phyloP scores from a whole-genome alignment of 2,888 invertebrate genomes.

The Pandemis cinnamomeana region DNA sequence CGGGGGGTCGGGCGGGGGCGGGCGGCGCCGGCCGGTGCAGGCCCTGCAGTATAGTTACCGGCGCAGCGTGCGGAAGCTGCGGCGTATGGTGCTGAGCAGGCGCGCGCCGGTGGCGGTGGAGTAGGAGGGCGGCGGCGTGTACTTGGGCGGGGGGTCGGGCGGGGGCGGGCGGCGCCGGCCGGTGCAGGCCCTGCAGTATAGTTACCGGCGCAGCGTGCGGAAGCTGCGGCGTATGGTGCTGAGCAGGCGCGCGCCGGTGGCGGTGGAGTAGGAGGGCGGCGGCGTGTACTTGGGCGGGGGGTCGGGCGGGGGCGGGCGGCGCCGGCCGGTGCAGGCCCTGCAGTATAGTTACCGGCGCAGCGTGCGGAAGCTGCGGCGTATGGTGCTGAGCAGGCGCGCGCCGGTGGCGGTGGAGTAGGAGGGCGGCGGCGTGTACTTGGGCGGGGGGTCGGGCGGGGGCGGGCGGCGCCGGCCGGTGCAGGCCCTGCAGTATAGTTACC shows the following conservation, averaged over 20 bases:
- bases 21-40: no score
- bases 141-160: constrained; percentile 97
- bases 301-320: no score
- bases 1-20: no score
- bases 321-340: no score
- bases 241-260: constrained; percentile 93
- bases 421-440: constrained; percentile 97
- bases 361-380: constrained; percentile 91
- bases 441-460: no score
- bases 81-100: constrained; percentile 90
- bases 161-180: no score
- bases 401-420: constrained; percentile 97
- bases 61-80: constrained; percentile 89
- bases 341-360: constrained; percentile 68
- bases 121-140: constrained; percentile 96
- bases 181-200: no score
- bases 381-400: constrained; percentile 90
- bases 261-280: constrained; percentile 96
- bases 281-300: constrained; percentile 97
- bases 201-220: constrained; percentile 84
- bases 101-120: constrained; percentile 95
- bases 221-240: constrained; percentile 92
- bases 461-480: no score
- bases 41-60: constrained; percentile 55
- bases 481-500: constrained; percentile 54